These are phyloP conservation scores for Sander lucioperca DNA, from an alignment of 2,113 vertebrate species.

Conservation along the genomic window DNA sequence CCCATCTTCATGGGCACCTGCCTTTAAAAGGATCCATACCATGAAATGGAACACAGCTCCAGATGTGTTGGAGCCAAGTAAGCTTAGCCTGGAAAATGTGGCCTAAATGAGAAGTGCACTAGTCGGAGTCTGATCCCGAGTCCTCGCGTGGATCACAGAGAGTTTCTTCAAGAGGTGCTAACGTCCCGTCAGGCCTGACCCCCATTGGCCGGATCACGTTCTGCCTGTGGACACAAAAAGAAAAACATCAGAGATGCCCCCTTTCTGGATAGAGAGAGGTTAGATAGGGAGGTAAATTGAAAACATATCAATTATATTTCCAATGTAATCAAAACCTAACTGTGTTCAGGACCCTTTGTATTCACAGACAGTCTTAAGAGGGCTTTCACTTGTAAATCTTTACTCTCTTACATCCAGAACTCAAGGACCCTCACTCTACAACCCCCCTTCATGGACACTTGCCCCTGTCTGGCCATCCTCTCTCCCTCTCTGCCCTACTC, in stretches of 20 bases:
- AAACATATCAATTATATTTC: background rate
- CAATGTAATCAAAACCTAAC: conserved; percentile 2
- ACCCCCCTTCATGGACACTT: conserved; percentile 70
- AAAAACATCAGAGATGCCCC: background rate
- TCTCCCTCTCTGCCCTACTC: conserved; percentile 42
- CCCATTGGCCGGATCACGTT: conserved; percentile 97
- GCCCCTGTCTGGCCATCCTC: conserved; percentile 83
- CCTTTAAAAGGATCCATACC: conserved; percentile 20
- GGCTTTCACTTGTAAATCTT: conserved; percentile 70
- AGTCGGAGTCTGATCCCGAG: conserved; percentile 94
- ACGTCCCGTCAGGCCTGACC: conserved; percentile 92
- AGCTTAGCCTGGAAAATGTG: conserved; percentile 30
- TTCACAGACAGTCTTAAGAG: conserved; percentile 3
- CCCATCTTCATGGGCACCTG: background rate
- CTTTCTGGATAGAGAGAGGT: background rate
- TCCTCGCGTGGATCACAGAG: conserved; percentile 83
- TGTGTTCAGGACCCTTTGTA: conserved; percentile 14
- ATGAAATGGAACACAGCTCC: conserved; percentile 56
- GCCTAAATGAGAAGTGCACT: conserved; percentile 54
- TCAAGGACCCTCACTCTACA: conserved; percentile 80
- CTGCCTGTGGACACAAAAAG: conserved; percentile 87
- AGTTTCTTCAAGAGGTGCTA: conserved; percentile 93
- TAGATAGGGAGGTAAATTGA: background rate
- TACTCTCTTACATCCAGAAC: conserved; percentile 70
- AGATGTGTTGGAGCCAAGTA: conserved; percentile 4